Evolutionary conservation across 2,888 invertebrate genomes (phyloP).

Genomic region (Conus canariensis): DNA sequence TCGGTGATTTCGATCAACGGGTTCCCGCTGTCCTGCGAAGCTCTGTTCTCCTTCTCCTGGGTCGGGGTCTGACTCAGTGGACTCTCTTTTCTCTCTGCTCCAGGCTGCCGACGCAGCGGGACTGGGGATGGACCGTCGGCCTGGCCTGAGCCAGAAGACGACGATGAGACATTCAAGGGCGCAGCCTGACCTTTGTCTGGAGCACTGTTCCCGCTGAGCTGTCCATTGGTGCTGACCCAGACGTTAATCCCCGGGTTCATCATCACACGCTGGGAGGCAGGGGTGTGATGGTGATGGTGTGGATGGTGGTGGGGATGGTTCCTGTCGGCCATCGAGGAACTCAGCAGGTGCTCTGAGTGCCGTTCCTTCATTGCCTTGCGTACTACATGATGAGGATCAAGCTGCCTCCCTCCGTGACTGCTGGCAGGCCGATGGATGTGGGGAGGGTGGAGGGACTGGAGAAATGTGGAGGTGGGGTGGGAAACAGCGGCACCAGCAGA

Average conservation of each 20-base stretch:
- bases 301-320: not conserved
- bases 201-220: slow-evolving; percentile 42
- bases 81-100: not conserved
- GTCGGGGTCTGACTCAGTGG: not conserved
- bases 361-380: slow-evolving; percentile 29
- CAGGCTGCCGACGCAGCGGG: slow-evolving; percentile 1
- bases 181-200: not conserved
- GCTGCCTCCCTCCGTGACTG: slow-evolving; percentile 15
- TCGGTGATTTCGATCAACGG: slow-evolving; percentile 47
- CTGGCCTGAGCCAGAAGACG: no score
- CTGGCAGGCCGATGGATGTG: slow-evolving; percentile 30
- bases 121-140: not conserved
- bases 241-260: slow-evolving; percentile 49
- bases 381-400: slow-evolving; percentile 37
- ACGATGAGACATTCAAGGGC: not conserved
- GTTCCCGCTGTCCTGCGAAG: slow-evolving; percentile 47
- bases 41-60: slow-evolving; percentile 21
- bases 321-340: not conserved
- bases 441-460: slow-evolving; percentile 33
- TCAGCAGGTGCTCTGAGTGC: not conserved
- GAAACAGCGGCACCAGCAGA: not conserved
- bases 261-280: not conserved
- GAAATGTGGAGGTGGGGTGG: not conserved
- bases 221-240: slow-evolving; percentile 51
- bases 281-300: slow-evolving; percentile 10